phyloP scores from a whole-genome alignment of 2,113 vertebrate genomes.

The Rhinolophus ferrumequinum region DNA sequence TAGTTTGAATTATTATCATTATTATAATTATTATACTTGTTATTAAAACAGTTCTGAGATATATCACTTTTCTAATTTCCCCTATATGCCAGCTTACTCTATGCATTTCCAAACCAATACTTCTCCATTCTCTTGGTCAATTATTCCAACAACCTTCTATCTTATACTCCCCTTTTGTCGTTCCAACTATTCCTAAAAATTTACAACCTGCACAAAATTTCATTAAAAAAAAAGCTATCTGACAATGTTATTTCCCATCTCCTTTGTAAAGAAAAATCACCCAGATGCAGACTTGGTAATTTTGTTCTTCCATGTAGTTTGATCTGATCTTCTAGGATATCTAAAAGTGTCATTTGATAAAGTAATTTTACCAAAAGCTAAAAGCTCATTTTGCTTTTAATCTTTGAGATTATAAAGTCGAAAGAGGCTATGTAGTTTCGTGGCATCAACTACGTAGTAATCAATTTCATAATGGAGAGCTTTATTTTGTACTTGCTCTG shows the following conservation, averaged over 20 bases:
- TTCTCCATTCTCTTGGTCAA: neutral
- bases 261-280: neutral
- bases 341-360: neutral
- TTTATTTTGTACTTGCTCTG: neutral
- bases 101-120: neutral
- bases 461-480: neutral
- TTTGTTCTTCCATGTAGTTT: neutral
- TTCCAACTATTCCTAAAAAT: neutral
- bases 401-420: neutral
- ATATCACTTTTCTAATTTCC: neutral
- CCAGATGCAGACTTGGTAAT: neutral
- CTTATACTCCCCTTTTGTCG: neutral
- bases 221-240: neutral
- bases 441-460: neutral
- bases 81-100: neutral
- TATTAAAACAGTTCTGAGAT: neutral
- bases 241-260: neutral
- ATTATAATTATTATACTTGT: neutral
- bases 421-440: neutral
- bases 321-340: neutral
- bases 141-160: neutral
- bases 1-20: neutral
- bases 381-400: neutral
- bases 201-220: neutral
- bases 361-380: neutral